phyloP scores from a whole-genome alignment of 2,797 vertebrate genomes.

The Sandelia bainsii region DNA sequence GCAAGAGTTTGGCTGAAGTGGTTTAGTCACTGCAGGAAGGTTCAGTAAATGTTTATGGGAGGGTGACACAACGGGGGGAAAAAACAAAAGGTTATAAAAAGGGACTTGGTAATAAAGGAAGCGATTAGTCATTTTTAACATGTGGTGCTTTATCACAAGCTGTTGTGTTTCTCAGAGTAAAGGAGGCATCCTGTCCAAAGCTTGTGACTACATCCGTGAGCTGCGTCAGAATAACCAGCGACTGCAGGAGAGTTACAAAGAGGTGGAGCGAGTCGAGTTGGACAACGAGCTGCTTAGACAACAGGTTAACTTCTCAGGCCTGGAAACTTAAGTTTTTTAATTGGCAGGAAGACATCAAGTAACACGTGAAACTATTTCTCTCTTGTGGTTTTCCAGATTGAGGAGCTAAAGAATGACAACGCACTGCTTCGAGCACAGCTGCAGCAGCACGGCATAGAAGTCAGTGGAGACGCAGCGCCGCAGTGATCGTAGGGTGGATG shows the following conservation, averaged over 20 bases:
- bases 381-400: conserved; percentile 80
- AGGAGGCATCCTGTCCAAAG: conserved; percentile 95
- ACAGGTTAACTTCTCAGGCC: conserved; percentile 80
- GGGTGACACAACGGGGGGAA: not conserved
- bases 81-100: not conserved
- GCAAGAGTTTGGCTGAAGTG: not conserved
- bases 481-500: conserved; percentile 81
- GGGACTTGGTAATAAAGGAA: not conserved
- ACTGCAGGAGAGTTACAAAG: conserved; percentile 93
- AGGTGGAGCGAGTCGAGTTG: conserved; percentile 92
- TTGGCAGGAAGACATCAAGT: not conserved
- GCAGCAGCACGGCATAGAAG: conserved; percentile 92
- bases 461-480: conserved; percentile 86
- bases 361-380: not conserved
- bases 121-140: not conserved
- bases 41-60: not conserved
- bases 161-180: conserved; percentile 85
- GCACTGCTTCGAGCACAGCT: conserved; percentile 92
- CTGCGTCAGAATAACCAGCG: conserved; percentile 93
- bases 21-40: not conserved
- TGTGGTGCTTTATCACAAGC: fast-evolving
- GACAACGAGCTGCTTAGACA: conserved; percentile 94
- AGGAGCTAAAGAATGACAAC: conserved; percentile 94
- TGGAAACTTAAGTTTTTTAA: not conserved
- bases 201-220: conserved; percentile 94